Percentiles rank a stretch among this genome's conserved stretches.
Evolutionary conservation across 2,797 vertebrate species (phyloP).

Genomic region (Chromis chromis): DNA sequence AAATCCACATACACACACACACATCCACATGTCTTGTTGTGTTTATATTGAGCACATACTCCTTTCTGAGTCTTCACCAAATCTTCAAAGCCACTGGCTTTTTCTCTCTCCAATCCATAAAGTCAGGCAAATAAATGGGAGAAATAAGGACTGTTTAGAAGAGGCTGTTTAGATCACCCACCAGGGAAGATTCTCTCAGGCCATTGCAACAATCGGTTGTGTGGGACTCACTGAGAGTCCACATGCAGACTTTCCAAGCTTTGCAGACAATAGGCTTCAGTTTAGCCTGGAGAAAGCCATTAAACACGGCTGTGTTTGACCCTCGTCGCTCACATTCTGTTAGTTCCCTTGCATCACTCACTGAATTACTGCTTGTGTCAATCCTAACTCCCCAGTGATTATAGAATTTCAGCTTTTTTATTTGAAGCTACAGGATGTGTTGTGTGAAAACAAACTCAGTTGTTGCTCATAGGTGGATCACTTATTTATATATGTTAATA

Average conservation of each 20-base stretch:
- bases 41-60: constrained; percentile 76
- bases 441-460: background rate
- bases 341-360: constrained; percentile 34
- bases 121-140: constrained; percentile 79
- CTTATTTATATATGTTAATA: no score
- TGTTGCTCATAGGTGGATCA: no score
- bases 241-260: constrained; percentile 48
- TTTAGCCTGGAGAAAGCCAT: constrained; percentile 57
- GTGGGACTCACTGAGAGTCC: constrained; percentile 55
- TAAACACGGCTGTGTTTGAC: constrained; percentile 55
- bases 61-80: constrained; percentile 78
- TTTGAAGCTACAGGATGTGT: constrained; percentile 33
- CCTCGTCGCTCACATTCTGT: constrained; percentile 41
- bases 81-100: constrained; percentile 84
- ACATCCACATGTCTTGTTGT: constrained; percentile 69
- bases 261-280: constrained; percentile 60
- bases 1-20: constrained; percentile 66
- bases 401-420: constrained; percentile 34
- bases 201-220: constrained; percentile 50
- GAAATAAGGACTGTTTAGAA: constrained; percentile 69
- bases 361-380: constrained; percentile 56
- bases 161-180: constrained; percentile 67
- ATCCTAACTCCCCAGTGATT: constrained; percentile 14
- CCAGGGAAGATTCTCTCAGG: constrained; percentile 66
- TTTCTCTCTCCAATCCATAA: constrained; percentile 77